Base-by-base conservation (phyloP, 2,797 vertebrate species). In the Hypotaenidia philippensis region DNA sequence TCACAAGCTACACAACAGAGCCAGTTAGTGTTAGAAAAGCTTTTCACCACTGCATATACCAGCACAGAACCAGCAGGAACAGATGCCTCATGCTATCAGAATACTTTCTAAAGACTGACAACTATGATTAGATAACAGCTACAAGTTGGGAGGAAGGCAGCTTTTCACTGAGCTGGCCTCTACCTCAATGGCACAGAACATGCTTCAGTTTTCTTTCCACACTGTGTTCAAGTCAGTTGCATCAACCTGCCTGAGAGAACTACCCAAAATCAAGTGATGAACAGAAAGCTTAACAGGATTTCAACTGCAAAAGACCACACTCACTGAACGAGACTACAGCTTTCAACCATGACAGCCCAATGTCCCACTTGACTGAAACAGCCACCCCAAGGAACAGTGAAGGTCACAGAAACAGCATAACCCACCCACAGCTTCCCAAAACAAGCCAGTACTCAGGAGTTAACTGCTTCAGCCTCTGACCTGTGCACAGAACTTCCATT, bases 381-480 rank as follows among this genome's bases (percentile, higher is more conserved):
- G 47, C 4, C 40, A 47, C 8, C 19, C 50, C 27, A 41, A 9
- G 26, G 50, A 74, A 78, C 0, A 0, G 7, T 10, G 31, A 69
- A 90, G 32, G 68, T 55, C 45, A 44, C 44, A 64, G 41, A 49
- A 87, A 44, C 31, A 79, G 44, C 40, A 44, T 26, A 10, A 61
- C 12, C 11, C 32, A 32, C 50, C 34, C 4, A 61, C 5, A 59
- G 34, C 11, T 8, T 34, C 50, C 52, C 77, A 32, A 55, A 80
- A 72, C 4, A 2, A 65, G 49, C 36, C 34, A 32, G 16, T 11
- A 0, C 21, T 40, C 27, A 55, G 65, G 13, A 55, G n/a, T 16
- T 10, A 49, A 11, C 59, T 38, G 22, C 36, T 78, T 14, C 61
- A 72, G 50, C 29, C 88, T 32, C 40, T 38, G 47, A 21, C 6